A percentile compares a stretch with the other conserved stretches of the same genome.
phyloP scores from a whole-genome alignment of 2,888 invertebrate genomes.

The Leucophenga maculata region DNA sequence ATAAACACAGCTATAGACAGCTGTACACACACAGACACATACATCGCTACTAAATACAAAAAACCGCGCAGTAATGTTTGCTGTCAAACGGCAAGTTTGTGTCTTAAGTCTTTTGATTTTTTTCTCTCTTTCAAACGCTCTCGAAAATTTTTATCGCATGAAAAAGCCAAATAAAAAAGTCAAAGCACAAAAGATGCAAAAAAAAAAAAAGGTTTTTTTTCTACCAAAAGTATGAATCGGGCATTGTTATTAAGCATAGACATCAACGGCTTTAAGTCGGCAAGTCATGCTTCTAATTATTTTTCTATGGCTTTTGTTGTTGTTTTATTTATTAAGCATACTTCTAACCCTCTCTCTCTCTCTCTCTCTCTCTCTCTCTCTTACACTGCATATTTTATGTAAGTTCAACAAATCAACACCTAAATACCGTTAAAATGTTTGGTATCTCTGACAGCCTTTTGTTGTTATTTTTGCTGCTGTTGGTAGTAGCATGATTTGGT shows the following conservation, averaged over 20 bases:
- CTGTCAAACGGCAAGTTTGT: slow-evolving; percentile 18
- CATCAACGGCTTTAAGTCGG: slow-evolving; percentile 37
- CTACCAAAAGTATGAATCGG: neutral
- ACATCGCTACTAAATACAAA: no score
- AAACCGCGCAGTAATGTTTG: no score
- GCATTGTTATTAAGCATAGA: slow-evolving; percentile 30
- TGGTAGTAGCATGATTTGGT: slow-evolving; percentile 24
- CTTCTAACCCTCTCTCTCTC: neutral
- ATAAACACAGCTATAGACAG: neutral
- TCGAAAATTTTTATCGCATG: neutral
- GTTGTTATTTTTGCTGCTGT: neutral
- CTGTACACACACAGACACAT: neutral
- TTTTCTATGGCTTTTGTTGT: neutral
- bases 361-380: neutral
- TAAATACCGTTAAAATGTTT: slow-evolving; percentile 50
- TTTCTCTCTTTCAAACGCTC: slow-evolving; percentile 49
- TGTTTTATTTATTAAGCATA: slow-evolving; percentile 23
- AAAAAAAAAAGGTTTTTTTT: no score
- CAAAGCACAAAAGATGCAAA: neutral
- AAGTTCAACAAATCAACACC: slow-evolving; percentile 28
- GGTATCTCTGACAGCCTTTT: neutral
- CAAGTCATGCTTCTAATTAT: slow-evolving; percentile 19
- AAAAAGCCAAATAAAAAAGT: neutral
- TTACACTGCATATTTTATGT: slow-evolving; percentile 4
- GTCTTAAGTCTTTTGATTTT: slow-evolving; percentile 31